A percentile compares a stretch with the other conserved stretches of the same genome.
These are phyloP conservation scores for Dendrophyllia cribrosa DNA, from an alignment of 64 coral and sea anemone species.

Conservation along the genomic window DNA sequence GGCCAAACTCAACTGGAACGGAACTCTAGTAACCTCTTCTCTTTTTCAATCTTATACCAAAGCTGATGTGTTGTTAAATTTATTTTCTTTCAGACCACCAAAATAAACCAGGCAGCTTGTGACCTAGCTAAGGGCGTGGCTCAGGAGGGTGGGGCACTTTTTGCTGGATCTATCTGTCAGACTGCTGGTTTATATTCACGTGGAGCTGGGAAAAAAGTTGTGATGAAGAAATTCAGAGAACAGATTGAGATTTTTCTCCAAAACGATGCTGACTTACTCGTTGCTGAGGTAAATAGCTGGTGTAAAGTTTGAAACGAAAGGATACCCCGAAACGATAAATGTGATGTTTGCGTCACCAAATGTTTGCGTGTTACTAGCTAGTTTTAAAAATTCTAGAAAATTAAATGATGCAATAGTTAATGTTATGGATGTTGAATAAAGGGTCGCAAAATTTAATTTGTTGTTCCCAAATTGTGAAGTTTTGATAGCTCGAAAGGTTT, in stretches of 20 bases:
- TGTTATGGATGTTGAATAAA: no score
- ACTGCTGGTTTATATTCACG: slow-evolving; percentile 23
- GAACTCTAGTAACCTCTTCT: no score
- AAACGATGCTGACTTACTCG: slow-evolving; percentile 62
- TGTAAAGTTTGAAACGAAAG: background rate
- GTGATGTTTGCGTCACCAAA: background rate
- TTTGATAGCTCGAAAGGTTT: no score
- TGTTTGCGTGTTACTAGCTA: background rate
- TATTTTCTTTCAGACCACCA: background rate
- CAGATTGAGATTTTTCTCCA: slow-evolving; percentile 59
- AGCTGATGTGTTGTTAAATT: background rate
- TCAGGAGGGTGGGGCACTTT: slow-evolving; percentile 41
- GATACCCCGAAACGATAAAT: no score
- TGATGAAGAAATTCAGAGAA: slow-evolving; percentile 65
- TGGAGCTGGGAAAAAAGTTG: slow-evolving; percentile 62
- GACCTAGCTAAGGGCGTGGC: slow-evolving; percentile 63
- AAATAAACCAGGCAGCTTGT: slow-evolving; percentile 59
- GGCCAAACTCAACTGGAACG: no score
- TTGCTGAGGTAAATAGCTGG: slow-evolving; percentile 58
- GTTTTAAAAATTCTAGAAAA: no score
- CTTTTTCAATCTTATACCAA: no score
- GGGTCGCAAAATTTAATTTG: no score
- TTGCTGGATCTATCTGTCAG: slow-evolving; percentile 61
- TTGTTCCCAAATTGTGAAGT: no score
- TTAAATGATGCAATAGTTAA: no score